Evolutionary conservation across 2,797 vertebrate species (phyloP), one percentile per base, ranked within the genome.

Genomic region (Enteromius anoplus): DNA sequence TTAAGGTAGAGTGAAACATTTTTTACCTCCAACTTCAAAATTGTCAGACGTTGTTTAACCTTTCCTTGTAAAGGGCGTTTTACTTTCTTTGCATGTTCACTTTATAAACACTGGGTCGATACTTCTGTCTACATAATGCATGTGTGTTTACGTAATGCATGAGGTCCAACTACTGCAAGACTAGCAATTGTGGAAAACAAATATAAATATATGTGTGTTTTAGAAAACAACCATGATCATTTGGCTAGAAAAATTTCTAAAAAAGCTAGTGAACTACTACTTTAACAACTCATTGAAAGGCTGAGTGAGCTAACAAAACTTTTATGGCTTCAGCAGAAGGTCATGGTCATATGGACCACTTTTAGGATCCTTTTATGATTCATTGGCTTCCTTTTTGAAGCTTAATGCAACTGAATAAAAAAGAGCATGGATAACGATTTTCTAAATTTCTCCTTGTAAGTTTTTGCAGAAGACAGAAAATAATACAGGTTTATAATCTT

Each of bases 331-430:
- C 42, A 71, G 68, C 47, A 42, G 37, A 32, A 6, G 15, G 26
- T 17, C 14, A 64, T 37, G 10, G 26, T 32, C 5, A 64, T 66
- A 19, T 37, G 4, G 64, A 47, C n/a, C 14, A 47, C 3, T 70
- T 9, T 14, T 70, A 47, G 42, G 42, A 70, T 70, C 45, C 3
- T 70, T 26, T 26, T 70, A 47, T 70, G 68, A 70, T 70, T 45
- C n/a, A 15, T 17, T 17, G 42, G n/a, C 40, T 70, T 47, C 5
- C 6, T 26, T 70, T 47, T 26, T 15, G 6, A 70, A 70, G 40
- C n/a, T 47, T 9, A n/a, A 49, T 47, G 12, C 23, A 47, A 70
- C 23, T 71, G 23, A 17, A 29, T 29, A n/a, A 1, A 29, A 47
- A 47, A 64, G 5, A 64, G 14, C 26, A 17, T 32, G 26, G 14